These are phyloP conservation scores for Lethenteron camtschaticum DNA, from an alignment of 2,113 vertebrate genomes.

Conservation along the genomic window DNA sequence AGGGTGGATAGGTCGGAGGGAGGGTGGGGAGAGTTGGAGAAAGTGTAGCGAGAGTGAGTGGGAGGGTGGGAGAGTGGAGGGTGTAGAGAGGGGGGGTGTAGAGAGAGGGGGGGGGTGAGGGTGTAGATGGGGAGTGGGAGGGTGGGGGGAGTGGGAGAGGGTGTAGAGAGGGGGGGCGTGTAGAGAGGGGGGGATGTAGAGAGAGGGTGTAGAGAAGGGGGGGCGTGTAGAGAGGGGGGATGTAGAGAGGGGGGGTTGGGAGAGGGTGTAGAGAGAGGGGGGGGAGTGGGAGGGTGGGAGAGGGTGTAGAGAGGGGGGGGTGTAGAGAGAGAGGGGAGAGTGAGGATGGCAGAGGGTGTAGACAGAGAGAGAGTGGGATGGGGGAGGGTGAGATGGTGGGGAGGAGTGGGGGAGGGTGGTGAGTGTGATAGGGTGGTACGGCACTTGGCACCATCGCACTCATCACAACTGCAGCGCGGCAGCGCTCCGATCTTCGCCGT, in stretches of 20 bases:
- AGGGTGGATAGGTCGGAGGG: no score
- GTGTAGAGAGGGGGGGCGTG: background rate
- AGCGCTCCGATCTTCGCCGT: no score
- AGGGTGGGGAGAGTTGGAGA: no score
- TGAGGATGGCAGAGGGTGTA: background rate
- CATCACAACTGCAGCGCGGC: no score
- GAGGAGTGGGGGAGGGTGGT: background rate
- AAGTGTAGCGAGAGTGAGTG: no score
- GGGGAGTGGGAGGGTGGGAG: background rate
- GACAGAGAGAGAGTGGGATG: background rate
- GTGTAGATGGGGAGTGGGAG: background rate
- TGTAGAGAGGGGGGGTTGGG: no score
- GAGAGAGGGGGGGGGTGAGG: background rate
- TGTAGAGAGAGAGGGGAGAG: background rate
- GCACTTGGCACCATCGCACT: no score
- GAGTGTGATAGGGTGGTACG: background rate
- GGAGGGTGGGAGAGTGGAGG: no score
- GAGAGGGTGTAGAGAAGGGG: background rate
- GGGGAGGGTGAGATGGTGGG: background rate
- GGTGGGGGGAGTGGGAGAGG: background rate
- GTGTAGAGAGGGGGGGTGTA: no score
- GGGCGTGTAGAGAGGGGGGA: no score
- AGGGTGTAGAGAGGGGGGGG: background rate
- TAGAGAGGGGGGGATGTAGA: background rate
- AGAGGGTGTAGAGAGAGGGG: no score